Evolutionary conservation across 2,888 invertebrate genomes (phyloP).

Genomic region (Micoletzkya japonica): DNA sequence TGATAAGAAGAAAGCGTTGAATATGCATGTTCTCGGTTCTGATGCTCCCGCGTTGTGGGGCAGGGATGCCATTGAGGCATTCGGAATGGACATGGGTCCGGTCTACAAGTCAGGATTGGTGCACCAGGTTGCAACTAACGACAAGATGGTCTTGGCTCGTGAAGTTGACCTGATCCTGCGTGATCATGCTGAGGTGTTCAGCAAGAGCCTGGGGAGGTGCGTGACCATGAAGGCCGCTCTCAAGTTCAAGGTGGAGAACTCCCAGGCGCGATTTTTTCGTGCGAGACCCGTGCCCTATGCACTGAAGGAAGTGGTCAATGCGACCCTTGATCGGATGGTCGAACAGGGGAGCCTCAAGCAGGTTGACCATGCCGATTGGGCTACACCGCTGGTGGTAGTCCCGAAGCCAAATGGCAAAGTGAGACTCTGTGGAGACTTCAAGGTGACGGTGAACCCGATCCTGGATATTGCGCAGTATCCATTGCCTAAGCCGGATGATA

Average conservation of each 20-base stretch:
- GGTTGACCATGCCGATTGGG: conserved; percentile 21
- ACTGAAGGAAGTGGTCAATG: conserved; percentile 1
- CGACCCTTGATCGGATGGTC: conserved; percentile 3
- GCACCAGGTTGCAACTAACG: not conserved
- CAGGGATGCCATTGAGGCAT: conserved; percentile 23
- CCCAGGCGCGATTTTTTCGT: conserved; percentile 3
- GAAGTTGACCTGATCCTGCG: not conserved
- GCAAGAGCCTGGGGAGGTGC: conserved; percentile 16
- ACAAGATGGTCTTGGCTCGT: not conserved
- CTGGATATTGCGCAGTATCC: conserved; percentile 33
- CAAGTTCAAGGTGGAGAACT: conserved; percentile 9
- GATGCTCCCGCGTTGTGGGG: conserved; percentile 16
- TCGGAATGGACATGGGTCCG: conserved; percentile 20
- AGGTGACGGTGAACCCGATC: conserved; percentile 31
- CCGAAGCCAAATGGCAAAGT: conserved; percentile 15
- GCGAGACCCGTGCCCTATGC: conserved; percentile 15
- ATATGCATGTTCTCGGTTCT: conserved; percentile 11
- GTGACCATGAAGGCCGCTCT: conserved; percentile 9
- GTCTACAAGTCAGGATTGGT: conserved; percentile 12
- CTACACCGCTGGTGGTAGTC: conserved; percentile 11
- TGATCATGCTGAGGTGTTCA: conserved; percentile 2
- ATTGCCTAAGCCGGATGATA: conserved; percentile 30
- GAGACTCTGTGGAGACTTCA: conserved; percentile 23
- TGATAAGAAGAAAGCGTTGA: not conserved
- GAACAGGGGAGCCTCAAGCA: conserved; percentile 2